Evolutionary conservation across 2,797 vertebrate species (phyloP).

Genomic region (Neosalanx taihuensis): DNA sequence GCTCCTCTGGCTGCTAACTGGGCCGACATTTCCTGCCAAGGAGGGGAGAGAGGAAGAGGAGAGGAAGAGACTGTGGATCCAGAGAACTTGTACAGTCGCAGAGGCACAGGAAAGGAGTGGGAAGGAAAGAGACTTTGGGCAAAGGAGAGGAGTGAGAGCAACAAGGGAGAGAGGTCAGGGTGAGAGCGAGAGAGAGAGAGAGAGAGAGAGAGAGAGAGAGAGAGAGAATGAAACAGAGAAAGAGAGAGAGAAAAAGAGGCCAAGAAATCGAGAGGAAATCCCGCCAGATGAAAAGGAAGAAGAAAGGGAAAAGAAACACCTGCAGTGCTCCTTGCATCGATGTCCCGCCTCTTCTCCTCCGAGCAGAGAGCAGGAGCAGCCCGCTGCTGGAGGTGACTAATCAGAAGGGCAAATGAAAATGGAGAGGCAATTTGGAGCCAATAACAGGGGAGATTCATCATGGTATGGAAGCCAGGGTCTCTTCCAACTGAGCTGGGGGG

Average conservation of each 20-base stretch:
- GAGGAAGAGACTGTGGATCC: not conserved
- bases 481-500: not conserved
- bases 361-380: not conserved
- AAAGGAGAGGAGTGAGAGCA: not conserved
- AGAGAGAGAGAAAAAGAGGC: not conserved
- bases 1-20: not conserved
- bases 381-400: not conserved
- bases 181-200: too few relatives aligned
- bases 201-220: not conserved
- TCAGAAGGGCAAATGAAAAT: not conserved
- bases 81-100: not conserved
- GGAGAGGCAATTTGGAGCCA: slow-evolving; percentile 10
- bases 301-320: not conserved
- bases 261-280: not conserved
- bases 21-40: not conserved
- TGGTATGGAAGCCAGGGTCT: not conserved
- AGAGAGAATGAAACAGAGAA: not conserved
- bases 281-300: not conserved
- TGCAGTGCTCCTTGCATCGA: not conserved
- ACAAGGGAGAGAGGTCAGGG: not conserved
- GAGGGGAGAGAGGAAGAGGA: not conserved
- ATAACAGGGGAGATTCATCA: slow-evolving; percentile 4
- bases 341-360: not conserved
- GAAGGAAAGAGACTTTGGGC: not conserved
- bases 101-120: not conserved